Evolutionary conservation across 2,113 vertebrate species (phyloP).

Genomic region (Hylia prasina): DNA sequence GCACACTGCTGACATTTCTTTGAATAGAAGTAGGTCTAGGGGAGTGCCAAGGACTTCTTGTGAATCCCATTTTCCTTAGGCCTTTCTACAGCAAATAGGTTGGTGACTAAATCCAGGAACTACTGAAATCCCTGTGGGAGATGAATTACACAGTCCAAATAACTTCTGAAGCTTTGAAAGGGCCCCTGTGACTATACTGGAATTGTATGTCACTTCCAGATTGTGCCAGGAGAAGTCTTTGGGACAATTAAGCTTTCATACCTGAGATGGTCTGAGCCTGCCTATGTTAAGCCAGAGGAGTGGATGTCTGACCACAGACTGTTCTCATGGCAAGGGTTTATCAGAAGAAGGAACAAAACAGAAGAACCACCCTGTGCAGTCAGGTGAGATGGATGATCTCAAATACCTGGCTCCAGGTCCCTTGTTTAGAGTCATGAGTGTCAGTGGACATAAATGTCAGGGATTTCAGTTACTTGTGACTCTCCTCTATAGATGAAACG

Average conservation of each 20-base stretch:
- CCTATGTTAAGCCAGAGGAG: background rate
- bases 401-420: background rate
- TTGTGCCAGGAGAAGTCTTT: background rate
- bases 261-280: background rate
- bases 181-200: background rate
- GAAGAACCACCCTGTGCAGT: fast-evolving
- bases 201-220: background rate
- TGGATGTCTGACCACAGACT: background rate
- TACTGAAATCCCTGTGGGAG: background rate
- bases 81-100: background rate
- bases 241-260: background rate
- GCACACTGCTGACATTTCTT: background rate
- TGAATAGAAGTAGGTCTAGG: background rate
- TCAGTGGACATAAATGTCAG: background rate
- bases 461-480: background rate
- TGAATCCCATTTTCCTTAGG: background rate
- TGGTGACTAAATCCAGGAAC: background rate
- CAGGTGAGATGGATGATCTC: fast-evolving
- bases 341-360: background rate
- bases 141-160: background rate
- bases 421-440: background rate
- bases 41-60: background rate
- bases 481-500: fast-evolving
- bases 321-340: background rate
- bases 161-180: background rate